These are phyloP conservation scores for rat (Rattus norvegicus) DNA, from an alignment of 2,113 vertebrate genomes.

Conservation along the genomic window DNA sequence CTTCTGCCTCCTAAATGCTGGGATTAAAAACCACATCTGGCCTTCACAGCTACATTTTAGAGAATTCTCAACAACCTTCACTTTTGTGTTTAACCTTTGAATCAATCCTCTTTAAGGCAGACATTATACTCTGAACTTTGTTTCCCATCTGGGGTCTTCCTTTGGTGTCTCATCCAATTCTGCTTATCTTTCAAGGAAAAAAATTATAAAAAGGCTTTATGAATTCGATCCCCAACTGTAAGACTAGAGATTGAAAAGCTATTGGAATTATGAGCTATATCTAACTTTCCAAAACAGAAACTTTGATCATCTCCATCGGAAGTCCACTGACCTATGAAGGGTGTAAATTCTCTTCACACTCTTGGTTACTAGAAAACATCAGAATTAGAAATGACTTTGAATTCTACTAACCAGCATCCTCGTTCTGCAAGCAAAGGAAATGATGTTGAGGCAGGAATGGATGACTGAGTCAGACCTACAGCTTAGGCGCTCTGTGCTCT, in stretches of 20 bases:
- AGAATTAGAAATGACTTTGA: neutral
- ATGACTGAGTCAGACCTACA: slow-evolving; percentile 11
- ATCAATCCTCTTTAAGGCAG: neutral
- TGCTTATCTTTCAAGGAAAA: neutral
- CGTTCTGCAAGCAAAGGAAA: slow-evolving; percentile 35
- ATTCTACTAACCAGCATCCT: neutral
- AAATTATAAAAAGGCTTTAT: neutral
- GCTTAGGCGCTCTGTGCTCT: neutral
- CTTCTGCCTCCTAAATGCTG: neutral
- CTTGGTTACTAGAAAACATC: neutral
- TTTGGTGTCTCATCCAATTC: slow-evolving; percentile 1
- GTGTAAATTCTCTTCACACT: neutral
- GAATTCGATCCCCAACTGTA: neutral
- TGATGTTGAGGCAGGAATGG: neutral
- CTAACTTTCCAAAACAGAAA: slow-evolving; percentile 11
- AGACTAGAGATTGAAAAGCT: slow-evolving; percentile 14
- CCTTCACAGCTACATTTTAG: neutral
- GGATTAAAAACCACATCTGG: neutral
- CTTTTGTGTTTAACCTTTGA: slow-evolving; percentile 41
- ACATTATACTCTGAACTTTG: neutral
- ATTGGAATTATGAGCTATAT: neutral
- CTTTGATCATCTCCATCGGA: neutral
- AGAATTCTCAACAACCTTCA: neutral
- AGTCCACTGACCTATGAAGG: neutral
- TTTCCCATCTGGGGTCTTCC: neutral